These are phyloP conservation scores for Agelastica alni DNA, from an alignment of 2,888 invertebrate genomes.

Conservation along the genomic window DNA sequence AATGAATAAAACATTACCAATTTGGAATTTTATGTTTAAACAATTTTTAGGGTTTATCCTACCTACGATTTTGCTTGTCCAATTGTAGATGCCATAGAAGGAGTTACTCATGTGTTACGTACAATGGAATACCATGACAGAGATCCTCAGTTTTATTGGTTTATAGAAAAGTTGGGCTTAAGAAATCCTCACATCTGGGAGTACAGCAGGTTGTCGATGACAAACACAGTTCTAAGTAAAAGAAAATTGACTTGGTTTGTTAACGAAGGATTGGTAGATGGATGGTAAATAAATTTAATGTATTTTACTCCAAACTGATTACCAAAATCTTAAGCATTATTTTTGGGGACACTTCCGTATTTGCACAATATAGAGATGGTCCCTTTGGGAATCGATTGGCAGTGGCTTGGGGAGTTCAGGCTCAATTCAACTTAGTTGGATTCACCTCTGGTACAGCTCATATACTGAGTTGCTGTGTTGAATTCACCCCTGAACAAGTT, in stretches of 20 bases:
- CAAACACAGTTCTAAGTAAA: slow-evolving; percentile 97
- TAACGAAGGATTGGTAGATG: slow-evolving; percentile 89
- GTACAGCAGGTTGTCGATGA: slow-evolving; percentile 96
- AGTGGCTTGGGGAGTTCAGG: too few species aligned
- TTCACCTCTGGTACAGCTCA: too few species aligned
- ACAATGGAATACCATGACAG: slow-evolving; percentile 99
- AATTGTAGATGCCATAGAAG: slow-evolving; percentile 96
- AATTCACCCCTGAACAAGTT: too few species aligned
- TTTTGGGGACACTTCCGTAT: too few species aligned
- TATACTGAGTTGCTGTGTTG: too few species aligned
- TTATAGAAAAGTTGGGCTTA: slow-evolving; percentile 83
- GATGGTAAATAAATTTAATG: slow-evolving; percentile 72
- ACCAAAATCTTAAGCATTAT: too few species aligned
- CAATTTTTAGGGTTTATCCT: slow-evolving; percentile 88
- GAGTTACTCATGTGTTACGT: slow-evolving; percentile 94
- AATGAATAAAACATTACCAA: too few species aligned
- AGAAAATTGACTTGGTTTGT: slow-evolving; percentile 98
- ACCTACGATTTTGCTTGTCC: slow-evolving; percentile 99
- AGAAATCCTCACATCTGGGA: slow-evolving; percentile 95
- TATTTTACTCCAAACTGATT: too few species aligned
- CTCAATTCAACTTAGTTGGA: too few species aligned
- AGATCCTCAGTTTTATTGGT: slow-evolving; percentile 98
- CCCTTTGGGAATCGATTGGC: too few species aligned
- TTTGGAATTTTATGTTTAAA: too few species aligned
- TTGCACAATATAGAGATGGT: too few species aligned